Conservation (phyloP, 2,888 invertebrate genomes). For the Abrostola triplasia region DNA sequence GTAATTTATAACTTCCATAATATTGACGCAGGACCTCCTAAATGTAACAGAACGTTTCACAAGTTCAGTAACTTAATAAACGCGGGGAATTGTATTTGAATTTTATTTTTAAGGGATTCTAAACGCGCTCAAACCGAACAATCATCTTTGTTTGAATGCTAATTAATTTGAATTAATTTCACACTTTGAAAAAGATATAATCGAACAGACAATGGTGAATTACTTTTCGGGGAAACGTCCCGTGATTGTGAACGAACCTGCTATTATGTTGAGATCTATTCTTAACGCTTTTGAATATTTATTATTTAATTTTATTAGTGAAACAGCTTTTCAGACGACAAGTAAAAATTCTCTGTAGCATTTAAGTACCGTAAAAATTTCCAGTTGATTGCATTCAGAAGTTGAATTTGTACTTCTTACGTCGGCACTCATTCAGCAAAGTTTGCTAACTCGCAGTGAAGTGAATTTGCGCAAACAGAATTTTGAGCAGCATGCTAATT, state of each 20-base stretch:
- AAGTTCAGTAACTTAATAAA: slow-evolving; percentile 68
- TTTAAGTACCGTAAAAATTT: slow-evolving; percentile 51
- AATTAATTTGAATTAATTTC: slow-evolving; percentile 82
- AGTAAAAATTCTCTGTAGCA: slow-evolving; percentile 22
- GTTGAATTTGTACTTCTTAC: slow-evolving; percentile 63
- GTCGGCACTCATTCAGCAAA: slow-evolving; percentile 57
- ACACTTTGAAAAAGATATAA: slow-evolving; percentile 71
- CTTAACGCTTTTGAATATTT: slow-evolving; percentile 25
- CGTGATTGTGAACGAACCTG: slow-evolving; percentile 55
- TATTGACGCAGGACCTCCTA: slow-evolving; percentile 17
- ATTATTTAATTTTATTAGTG: slow-evolving; percentile 35
- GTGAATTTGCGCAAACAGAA: slow-evolving; percentile 64
- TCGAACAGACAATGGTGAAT: slow-evolving; percentile 69
- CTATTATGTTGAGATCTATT: slow-evolving; percentile 44
- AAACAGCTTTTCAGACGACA: slow-evolving; percentile 27
- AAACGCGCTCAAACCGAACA: slow-evolving; percentile 74
- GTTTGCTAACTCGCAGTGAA: slow-evolving; percentile 49
- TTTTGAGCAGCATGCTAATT: slow-evolving; percentile 64
- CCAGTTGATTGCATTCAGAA: slow-evolving; percentile 65
- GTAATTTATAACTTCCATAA: slow-evolving; percentile 36
- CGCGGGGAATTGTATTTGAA: slow-evolving; percentile 68
- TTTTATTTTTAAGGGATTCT: slow-evolving; percentile 73
- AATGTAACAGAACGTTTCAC: slow-evolving; percentile 59
- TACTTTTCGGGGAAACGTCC: slow-evolving; percentile 58
- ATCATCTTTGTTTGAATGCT: slow-evolving; percentile 84